These are phyloP conservation scores for Drosophila affinis DNA, from an alignment of 2,888 invertebrate species.

Conservation along the genomic window DNA sequence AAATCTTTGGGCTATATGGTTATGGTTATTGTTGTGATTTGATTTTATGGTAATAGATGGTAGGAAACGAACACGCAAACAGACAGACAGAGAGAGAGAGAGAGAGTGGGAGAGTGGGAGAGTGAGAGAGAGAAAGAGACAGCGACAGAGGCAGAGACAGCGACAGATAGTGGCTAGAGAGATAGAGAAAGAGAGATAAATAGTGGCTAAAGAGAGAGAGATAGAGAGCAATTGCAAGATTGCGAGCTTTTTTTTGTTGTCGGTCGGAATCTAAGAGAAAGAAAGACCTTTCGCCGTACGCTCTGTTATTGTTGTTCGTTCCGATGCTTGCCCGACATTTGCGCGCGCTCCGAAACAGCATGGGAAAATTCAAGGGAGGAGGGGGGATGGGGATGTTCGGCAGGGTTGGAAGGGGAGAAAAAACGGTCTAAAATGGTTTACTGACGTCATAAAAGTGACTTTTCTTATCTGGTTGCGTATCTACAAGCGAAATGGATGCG, in stretches of 20 bases:
- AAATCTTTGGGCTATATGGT: conserved; percentile 76
- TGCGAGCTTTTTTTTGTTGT: conserved; percentile 38
- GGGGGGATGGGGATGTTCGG: no score
- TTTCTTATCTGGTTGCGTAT: conserved; percentile 75
- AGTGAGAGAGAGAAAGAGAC: background rate
- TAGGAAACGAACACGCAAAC: conserved; percentile 10
- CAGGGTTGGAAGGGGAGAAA: background rate
- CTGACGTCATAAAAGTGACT: conserved; percentile 78
- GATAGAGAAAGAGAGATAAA: no score
- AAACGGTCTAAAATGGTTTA: conserved; percentile 73
- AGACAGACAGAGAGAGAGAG: conserved; percentile 15
- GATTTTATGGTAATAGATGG: conserved; percentile 76
- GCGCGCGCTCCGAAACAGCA: conserved; percentile 62
- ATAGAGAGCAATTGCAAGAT: conserved; percentile 24
- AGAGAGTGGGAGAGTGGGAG: background rate
- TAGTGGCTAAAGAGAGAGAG: background rate
- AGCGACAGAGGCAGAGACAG: background rate
- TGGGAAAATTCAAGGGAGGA: background rate
- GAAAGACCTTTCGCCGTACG: conserved; percentile 21
- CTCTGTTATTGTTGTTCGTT: conserved; percentile 46
- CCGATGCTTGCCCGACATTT: conserved; percentile 50
- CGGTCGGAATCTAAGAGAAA: conserved; percentile 30
- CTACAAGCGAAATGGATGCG: conserved; percentile 57
- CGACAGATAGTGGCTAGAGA: background rate
- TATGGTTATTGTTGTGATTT: conserved; percentile 78